phyloP scores from a whole-genome alignment of 1,140 invertebrate genomes.

The Saxidomus purpurata region DNA sequence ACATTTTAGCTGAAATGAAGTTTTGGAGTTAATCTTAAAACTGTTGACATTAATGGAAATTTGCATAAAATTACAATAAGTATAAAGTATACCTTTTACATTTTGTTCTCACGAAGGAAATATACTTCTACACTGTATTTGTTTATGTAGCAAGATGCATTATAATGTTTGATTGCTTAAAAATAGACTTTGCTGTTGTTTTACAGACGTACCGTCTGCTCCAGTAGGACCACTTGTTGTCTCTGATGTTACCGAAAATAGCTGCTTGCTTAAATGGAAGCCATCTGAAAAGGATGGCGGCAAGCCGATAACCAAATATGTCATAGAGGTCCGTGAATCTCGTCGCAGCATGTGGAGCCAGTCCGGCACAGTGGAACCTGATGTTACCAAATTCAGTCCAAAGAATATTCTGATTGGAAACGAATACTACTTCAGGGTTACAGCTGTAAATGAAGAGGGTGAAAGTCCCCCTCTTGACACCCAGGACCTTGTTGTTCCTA shows the following conservation, averaged over 20 bases:
- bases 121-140: too few species aligned
- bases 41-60: too few species aligned
- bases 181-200: too few species aligned
- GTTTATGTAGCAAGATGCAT: too few species aligned
- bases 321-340: constrained; percentile 97
- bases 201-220: constrained; percentile 92
- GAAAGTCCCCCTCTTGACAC: constrained; percentile 91
- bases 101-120: too few species aligned
- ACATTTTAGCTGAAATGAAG: too few species aligned
- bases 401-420: constrained; percentile 91
- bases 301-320: constrained; percentile 96
- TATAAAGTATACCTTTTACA: too few species aligned
- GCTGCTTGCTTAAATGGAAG: constrained; percentile 94
- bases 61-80: too few species aligned
- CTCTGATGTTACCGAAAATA: constrained; percentile 96
- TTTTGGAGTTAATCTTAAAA: too few species aligned
- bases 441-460: constrained; percentile 95
- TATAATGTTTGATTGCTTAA: too few species aligned
- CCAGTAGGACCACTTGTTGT: constrained; percentile 89
- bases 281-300: constrained; percentile 97
- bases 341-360: constrained; percentile 90
- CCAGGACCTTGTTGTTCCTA: constrained; percentile 89
- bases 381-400: constrained; percentile 89
- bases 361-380: constrained; percentile 90
- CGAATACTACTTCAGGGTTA: constrained; percentile 98